phyloP scores from a whole-genome alignment of 2,888 invertebrate species.

The Lobophora halterata region DNA sequence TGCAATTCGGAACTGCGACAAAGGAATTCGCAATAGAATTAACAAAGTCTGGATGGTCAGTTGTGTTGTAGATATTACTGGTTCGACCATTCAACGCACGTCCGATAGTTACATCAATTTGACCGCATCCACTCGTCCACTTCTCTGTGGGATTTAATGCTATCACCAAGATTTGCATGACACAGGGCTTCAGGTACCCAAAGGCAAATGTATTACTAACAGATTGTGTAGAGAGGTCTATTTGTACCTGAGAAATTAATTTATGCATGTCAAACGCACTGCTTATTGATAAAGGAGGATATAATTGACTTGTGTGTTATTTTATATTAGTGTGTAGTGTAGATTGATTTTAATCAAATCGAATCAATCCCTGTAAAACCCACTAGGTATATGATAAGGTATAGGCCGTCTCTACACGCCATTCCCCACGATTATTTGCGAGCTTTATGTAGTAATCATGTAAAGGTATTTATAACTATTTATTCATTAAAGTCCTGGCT shows the following conservation, averaged over 20 bases:
- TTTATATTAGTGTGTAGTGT: background rate
- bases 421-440: too few relatives aligned
- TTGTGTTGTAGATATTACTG: slow-evolving; percentile 29
- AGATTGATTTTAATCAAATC: too few relatives aligned
- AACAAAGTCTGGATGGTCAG: slow-evolving; percentile 49
- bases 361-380: too few relatives aligned
- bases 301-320: slow-evolving; percentile 5
- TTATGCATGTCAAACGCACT: slow-evolving; percentile 36
- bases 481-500: too few relatives aligned
- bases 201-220: slow-evolving; percentile 57
- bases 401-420: too few relatives aligned
- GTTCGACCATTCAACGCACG: slow-evolving; percentile 49
- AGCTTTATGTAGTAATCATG: too few relatives aligned
- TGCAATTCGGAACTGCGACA: slow-evolving; percentile 46
- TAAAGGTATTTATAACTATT: too few relatives aligned
- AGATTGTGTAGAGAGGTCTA: slow-evolving; percentile 51
- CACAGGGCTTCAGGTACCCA: slow-evolving; percentile 61
- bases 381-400: too few relatives aligned
- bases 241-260: slow-evolving; percentile 57
- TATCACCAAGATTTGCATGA: slow-evolving; percentile 79
- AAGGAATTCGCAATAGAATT: slow-evolving; percentile 60
- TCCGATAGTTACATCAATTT: slow-evolving; percentile 69
- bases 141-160: slow-evolving; percentile 72
- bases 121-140: slow-evolving; percentile 53
- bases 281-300: slow-evolving; percentile 12